A percentile compares a stretch with the other conserved stretches of the same genome.
Evolutionary conservation across 2,888 invertebrate genomes (phyloP).

Genomic region (Folsomia manolachei): DNA sequence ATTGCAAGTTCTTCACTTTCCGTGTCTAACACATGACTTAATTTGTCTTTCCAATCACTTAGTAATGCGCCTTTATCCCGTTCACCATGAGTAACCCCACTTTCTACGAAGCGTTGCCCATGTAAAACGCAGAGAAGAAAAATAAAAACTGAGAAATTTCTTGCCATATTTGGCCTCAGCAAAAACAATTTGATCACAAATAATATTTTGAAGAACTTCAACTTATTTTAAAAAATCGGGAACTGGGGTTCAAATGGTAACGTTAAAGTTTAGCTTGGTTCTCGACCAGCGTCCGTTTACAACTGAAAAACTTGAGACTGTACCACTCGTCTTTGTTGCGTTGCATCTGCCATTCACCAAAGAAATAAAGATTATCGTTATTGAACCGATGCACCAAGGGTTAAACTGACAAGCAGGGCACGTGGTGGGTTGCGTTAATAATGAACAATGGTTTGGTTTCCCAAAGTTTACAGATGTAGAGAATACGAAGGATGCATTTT

Average conservation of each 20-base stretch:
- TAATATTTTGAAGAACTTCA: too few species aligned
- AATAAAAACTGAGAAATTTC: background rate
- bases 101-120: background rate
- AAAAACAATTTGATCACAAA: background rate
- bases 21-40: slow-evolving; percentile 42
- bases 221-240: too few species aligned
- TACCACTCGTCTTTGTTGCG: background rate
- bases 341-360: background rate
- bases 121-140: background rate
- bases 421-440: background rate
- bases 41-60: slow-evolving; percentile 28
- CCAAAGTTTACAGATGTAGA: too few species aligned
- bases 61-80: background rate
- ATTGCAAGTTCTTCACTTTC: slow-evolving; percentile 39
- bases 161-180: background rate
- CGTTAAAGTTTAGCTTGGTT: too few species aligned
- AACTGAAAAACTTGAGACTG: background rate
- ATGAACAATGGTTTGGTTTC: too few species aligned
- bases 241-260: too few species aligned
- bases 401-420: background rate
- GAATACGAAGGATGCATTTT: too few species aligned
- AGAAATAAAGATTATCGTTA: background rate
- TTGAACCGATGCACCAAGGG: background rate
- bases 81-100: background rate
- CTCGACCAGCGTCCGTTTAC: background rate